Evolutionary conservation across 2,797 vertebrate species (phyloP), one percentile per base, ranked within the genome.

Genomic region (Nyctalus aviator): DNA sequence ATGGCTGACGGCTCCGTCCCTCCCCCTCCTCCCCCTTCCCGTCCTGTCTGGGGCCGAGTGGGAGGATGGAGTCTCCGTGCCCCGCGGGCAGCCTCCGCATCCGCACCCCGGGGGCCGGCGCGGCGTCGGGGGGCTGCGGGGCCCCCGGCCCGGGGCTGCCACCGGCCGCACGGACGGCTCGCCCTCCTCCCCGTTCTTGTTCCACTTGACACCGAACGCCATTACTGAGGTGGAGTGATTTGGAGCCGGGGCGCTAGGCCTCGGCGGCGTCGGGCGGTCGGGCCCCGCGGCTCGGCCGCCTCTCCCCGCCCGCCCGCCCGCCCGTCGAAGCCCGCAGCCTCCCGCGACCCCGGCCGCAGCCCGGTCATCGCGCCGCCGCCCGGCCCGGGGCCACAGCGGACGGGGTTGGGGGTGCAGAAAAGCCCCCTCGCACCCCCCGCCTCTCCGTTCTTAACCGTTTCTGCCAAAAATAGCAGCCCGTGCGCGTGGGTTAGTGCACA

Each of bases 181-280:
- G 11, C 84, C 89, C 21, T 41, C 53, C 46, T 32, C 64, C 30
- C 48, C 57, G 14, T 93, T 91, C 95, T 97, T 76, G 83, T 96
- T 98, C 97, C 97, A 97, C 95, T 98, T 98, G 97, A 97, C 97
- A 97, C 97, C 95, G 93, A 98, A 98, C 98, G 98, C 98, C 98
- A 98, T 99, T 98, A 98, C 98, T 98, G 98, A 98, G 98, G 98
- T 98, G 98, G 98, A 98, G 98, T 98, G 98, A 98, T 98, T 97
- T 97, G 98, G 97, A 97, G 97, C 97, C 8, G 90, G 84, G 90
- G 94, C 68, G 88, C 91, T 97, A 98, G 98, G 98, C 98, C 98
- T 84, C 85, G 97, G 97, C 97, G 96, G 88, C 97, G 98, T 98
- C 98, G 98, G 98, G 97, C 97, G 97, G 97, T 96, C 91, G 75